Percentiles rank a stretch among this genome's conserved stretches.
Conservation (phyloP, 2,888 invertebrate genomes). For the Lagria hirta region DNA sequence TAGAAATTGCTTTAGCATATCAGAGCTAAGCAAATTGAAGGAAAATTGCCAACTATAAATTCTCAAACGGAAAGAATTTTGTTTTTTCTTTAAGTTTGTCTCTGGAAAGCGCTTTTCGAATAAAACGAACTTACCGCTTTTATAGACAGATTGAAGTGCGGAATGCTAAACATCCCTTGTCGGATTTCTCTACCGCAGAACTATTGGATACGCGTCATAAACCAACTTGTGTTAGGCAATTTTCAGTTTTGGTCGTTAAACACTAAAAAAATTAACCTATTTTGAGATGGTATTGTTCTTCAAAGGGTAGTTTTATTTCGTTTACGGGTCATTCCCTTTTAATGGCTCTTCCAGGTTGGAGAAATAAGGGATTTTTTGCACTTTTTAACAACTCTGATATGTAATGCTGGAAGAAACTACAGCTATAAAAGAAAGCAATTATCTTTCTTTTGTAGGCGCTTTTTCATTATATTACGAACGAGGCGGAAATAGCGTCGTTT, state of each 20-base stretch:
- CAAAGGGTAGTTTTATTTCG: constrained; percentile 8
- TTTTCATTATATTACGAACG: too few relatives aligned
- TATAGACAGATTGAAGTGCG: constrained; percentile 15
- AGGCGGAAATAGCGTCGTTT: too few relatives aligned
- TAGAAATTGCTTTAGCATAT: constrained; percentile 33
- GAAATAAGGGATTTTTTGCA: too few relatives aligned
- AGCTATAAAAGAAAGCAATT: too few relatives aligned
- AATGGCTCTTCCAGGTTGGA: too few relatives aligned
- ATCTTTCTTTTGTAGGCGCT: too few relatives aligned
- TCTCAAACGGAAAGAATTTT: too few relatives aligned
- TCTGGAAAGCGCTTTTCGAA: constrained; percentile 3
- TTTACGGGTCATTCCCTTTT: too few relatives aligned
- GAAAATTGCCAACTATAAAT: too few relatives aligned
- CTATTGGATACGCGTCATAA: constrained; percentile 38
- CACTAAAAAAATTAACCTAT: constrained; percentile 12
- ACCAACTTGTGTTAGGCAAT: constrained; percentile 30
- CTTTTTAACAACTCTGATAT: too few relatives aligned
- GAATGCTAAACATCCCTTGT: constrained; percentile 28
- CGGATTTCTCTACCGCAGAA: constrained; percentile 22
- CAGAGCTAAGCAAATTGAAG: constrained; percentile 15
- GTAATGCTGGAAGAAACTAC: too few relatives aligned
- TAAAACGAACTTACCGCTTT: constrained; percentile 9
- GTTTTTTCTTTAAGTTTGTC: neutral
- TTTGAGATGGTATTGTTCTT: neutral
- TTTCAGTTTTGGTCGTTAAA: constrained; percentile 31